phyloP scores from a whole-genome alignment of 2,888 invertebrate genomes.

The Agrilus mali region DNA sequence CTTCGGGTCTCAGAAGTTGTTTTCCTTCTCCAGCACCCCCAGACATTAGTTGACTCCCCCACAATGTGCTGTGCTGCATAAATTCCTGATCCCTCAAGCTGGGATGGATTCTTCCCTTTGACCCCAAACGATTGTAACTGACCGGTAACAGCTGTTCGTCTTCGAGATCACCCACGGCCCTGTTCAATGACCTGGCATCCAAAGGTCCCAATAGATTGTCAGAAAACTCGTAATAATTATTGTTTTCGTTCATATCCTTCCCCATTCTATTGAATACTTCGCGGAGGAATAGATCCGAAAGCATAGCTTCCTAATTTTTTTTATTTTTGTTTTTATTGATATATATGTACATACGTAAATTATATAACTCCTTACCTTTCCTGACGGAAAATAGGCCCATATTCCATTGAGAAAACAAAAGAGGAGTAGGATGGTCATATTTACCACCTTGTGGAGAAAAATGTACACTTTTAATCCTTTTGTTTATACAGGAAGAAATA shows the following conservation, averaged over 20 bases:
- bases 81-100: constrained; percentile 81
- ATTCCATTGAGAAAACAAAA: constrained; percentile 19
- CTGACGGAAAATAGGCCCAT: constrained; percentile 27
- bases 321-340: background rate
- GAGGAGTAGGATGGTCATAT: constrained; percentile 12
- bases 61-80: constrained; percentile 62
- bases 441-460: no score
- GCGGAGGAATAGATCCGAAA: constrained; percentile 60
- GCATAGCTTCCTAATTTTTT: constrained; percentile 41
- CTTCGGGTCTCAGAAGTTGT: constrained; percentile 48
- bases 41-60: constrained; percentile 55
- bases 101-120: constrained; percentile 56
- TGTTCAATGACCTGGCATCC: constrained; percentile 21
- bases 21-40: constrained; percentile 71
- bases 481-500: background rate
- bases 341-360: background rate
- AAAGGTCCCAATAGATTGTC: constrained; percentile 29
- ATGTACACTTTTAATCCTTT: background rate
- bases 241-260: constrained; percentile 54
- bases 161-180: constrained; percentile 15
- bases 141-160: constrained; percentile 44
- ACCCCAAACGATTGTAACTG: constrained; percentile 56
- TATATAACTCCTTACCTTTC: constrained; percentile 24
- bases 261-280: constrained; percentile 70
- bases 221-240: constrained; percentile 52